Base-by-base conservation (phyloP, 1,140 invertebrate genomes). In the Lordiphosa mommai region DNA sequence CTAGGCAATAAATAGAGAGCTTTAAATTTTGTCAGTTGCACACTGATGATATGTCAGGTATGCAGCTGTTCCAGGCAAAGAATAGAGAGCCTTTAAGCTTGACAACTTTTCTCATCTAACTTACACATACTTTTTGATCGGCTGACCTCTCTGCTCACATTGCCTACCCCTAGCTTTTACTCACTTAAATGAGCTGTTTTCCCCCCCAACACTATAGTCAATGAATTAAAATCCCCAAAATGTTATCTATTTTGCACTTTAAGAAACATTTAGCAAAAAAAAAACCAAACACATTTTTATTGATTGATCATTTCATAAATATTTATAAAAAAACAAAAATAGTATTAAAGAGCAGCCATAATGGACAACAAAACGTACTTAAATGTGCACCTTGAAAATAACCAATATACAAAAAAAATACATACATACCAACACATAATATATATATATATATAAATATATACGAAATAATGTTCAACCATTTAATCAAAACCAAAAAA, bases 401-500 rank as follows among this genome's bases (percentile, higher is more conserved):
- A 74, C 58, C 73, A 36, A 61, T 82, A 82, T 52, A 72, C 46
- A 53, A 71, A 52, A 70, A 58, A 27, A 80, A 67, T 56, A 61
- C 34, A 46, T 59, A 41, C 12, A 52, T 34, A 47, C 12, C 66
- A 48, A 46, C 72, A 76, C 71, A 74, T 49, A 60, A 37, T 63
- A 63, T 68, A 50, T 63, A 74, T 80, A 71, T n/a, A 20, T 23
- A 23, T 23, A 23, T 5, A 5, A 5, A 23, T 23, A 23, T 27
- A 27, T 27, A 27, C 23, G 23, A 27, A 27, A 27, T 27, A 82
- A 82, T 82, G 76, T 82, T 82, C 58, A 68, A 84, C 53, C 57
- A 67, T 84, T 82, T 76, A 82, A 84, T 82, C 77, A 76, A 84
- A 80, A 61, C 20, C n/a, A n/a, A n/a, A n/a, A n/a, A n/a, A 61